phyloP scores from a whole-genome alignment of 2,888 invertebrate species.

The Mythimna albipuncta region DNA sequence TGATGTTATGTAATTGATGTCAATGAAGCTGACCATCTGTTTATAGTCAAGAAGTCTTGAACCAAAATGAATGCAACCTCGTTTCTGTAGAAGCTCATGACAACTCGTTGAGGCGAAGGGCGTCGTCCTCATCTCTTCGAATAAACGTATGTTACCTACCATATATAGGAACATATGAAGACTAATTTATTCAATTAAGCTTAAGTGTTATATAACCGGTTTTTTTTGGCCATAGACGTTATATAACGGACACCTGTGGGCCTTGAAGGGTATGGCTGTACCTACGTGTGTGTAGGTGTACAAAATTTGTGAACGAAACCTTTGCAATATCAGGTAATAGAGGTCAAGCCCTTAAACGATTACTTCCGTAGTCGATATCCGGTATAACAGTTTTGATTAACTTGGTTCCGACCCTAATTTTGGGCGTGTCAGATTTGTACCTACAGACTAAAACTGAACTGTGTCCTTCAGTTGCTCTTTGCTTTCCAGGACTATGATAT shows the following conservation, averaged over 20 bases:
- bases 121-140: slow-evolving; percentile 72
- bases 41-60: slow-evolving; percentile 71
- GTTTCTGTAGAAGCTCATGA: slow-evolving; percentile 75
- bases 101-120: slow-evolving; percentile 74
- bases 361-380: background rate
- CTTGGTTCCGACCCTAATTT: background rate
- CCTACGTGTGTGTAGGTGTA: slow-evolving; percentile 5
- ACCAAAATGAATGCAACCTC: slow-evolving; percentile 79
- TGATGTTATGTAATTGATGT: slow-evolving; percentile 30
- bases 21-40: slow-evolving; percentile 33
- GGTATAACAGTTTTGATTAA: background rate
- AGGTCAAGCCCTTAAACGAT: slow-evolving; percentile 23
- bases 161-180: slow-evolving; percentile 19
- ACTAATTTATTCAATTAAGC: slow-evolving; percentile 38
- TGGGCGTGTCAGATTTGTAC: too few relatives aligned
- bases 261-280: slow-evolving; percentile 11
- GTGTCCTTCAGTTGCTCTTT: too few relatives aligned
- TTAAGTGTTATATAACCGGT: slow-evolving; percentile 11
- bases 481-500: too few relatives aligned
- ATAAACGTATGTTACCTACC: slow-evolving; percentile 39
- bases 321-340: slow-evolving; percentile 1
- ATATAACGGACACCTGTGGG: slow-evolving; percentile 29
- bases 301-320: slow-evolving; percentile 5
- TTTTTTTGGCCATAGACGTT: slow-evolving; percentile 6
- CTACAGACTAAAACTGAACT: too few relatives aligned